Evolutionary conservation across 2,797 vertebrate species (phyloP).

Genomic region (Gephyroberyx darwinii): DNA sequence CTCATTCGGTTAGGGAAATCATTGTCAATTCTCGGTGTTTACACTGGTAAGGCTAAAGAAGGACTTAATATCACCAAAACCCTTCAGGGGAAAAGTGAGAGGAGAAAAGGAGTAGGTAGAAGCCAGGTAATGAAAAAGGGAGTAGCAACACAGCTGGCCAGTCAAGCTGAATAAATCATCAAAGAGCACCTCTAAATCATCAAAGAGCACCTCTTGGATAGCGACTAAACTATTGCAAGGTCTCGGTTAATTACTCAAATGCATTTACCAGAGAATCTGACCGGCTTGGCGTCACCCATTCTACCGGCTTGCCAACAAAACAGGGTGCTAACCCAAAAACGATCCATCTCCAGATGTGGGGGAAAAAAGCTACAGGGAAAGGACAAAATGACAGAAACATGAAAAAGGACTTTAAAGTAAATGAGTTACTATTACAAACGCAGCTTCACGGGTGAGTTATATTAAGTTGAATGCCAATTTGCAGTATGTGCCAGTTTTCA

Average conservation of each 20-base stretch:
- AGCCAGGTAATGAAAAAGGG: conserved; percentile 75
- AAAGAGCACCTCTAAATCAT: conserved; percentile 41
- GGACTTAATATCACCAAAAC: conserved; percentile 60
- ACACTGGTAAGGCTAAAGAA: conserved; percentile 39
- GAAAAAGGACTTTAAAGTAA: no score
- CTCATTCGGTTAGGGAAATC: conserved; percentile 40
- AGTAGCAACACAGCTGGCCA: conserved; percentile 71
- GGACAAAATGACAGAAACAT: no score
- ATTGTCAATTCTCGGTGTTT: conserved; percentile 45
- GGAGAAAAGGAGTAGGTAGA: conserved; percentile 55
- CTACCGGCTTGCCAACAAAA: neutral
- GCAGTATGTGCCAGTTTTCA: no score
- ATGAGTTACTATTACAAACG: no score
- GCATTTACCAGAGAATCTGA: neutral
- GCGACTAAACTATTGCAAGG: conserved; percentile 19
- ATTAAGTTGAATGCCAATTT: no score
- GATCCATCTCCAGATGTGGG: neutral
- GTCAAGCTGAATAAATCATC: conserved; percentile 65
- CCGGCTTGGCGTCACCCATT: conserved; percentile 1
- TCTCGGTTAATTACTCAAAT: conserved; percentile 27
- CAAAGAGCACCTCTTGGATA: conserved; percentile 56
- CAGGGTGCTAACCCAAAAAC: neutral
- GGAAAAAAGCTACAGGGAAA: no score
- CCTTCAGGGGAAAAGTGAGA: conserved; percentile 54
- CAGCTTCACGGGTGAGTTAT: no score